phyloP scores from a whole-genome alignment of 2,888 invertebrate species.

The Amiota mariae region DNA sequence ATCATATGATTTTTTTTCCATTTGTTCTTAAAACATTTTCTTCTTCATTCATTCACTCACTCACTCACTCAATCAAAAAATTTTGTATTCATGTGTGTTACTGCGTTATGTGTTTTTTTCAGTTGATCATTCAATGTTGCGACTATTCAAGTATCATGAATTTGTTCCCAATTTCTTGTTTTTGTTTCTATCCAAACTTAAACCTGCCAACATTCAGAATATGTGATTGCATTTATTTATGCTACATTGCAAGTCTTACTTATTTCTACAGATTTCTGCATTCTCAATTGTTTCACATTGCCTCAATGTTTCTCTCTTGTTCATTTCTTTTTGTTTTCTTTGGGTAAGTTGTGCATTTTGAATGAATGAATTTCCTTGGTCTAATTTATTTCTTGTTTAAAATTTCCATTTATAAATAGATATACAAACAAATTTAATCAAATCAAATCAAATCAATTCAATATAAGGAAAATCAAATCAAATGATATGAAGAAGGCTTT shows the following conservation, averaged over 20 bases:
- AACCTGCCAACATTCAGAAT: neutral
- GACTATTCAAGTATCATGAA: neutral
- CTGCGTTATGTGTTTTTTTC: neutral
- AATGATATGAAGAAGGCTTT: no score
- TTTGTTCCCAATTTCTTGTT: neutral
- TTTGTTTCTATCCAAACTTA: neutral
- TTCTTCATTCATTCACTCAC: neutral
- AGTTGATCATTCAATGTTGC: neutral
- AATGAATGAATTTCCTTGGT: neutral
- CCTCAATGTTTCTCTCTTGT: neutral
- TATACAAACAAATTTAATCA: constrained; percentile 8
- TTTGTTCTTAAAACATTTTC: neutral
- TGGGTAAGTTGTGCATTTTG: neutral
- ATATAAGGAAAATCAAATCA: neutral
- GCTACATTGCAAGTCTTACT: neutral
- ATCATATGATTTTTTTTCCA: no score
- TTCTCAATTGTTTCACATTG: neutral
- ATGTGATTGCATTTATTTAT: neutral
- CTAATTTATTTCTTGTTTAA: neutral
- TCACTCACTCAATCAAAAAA: neutral
- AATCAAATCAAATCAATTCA: constrained; percentile 7
- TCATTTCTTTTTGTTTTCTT: neutral
- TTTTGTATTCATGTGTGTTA: neutral
- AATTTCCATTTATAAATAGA: neutral
- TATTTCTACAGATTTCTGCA: no score